A percentile compares a stretch with the other conserved stretches of the same genome.
phyloP scores from a whole-genome alignment of 2,888 invertebrate genomes.

The Spicauda simplicius region DNA sequence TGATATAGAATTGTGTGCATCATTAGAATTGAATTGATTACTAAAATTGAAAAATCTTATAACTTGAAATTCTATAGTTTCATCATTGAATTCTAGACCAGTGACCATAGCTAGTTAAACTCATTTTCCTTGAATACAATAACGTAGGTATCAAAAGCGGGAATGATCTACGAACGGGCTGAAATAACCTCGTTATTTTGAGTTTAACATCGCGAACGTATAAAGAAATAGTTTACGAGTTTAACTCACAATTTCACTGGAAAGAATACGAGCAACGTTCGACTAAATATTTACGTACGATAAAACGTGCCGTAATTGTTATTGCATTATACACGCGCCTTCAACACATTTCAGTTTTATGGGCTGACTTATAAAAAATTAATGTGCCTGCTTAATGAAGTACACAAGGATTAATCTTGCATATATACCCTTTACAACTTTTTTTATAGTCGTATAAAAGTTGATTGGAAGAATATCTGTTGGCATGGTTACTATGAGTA shows the following conservation, averaged over 20 bases:
- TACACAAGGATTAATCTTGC: conserved; percentile 33
- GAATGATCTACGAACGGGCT: conserved; percentile 51
- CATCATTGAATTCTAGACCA: no score
- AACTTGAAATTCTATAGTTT: background rate
- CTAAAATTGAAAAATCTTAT: no score
- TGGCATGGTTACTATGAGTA: background rate
- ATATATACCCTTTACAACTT: conserved; percentile 24
- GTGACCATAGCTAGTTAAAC: background rate
- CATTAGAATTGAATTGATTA: no score
- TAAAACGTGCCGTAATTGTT: conserved; percentile 54
- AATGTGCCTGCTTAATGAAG: conserved; percentile 37
- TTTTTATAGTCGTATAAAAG: conserved; percentile 28
- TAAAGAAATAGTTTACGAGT: conserved; percentile 52
- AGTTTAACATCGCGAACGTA: conserved; percentile 56
- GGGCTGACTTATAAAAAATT: conserved; percentile 50
- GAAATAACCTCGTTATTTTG: conserved; percentile 54
- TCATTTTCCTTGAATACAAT: conserved; percentile 10
- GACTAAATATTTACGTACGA: conserved; percentile 55
- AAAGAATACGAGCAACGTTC: conserved; percentile 35
- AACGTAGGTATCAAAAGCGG: conserved; percentile 10
- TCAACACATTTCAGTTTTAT: conserved; percentile 52
- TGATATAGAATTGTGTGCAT: no score
- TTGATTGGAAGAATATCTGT: conserved; percentile 19
- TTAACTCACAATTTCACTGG: conserved; percentile 32
- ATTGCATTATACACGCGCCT: conserved; percentile 54